These are phyloP conservation scores for Bombus sylvicola DNA, from an alignment of 1,140 invertebrate genomes.

Conservation along the genomic window DNA sequence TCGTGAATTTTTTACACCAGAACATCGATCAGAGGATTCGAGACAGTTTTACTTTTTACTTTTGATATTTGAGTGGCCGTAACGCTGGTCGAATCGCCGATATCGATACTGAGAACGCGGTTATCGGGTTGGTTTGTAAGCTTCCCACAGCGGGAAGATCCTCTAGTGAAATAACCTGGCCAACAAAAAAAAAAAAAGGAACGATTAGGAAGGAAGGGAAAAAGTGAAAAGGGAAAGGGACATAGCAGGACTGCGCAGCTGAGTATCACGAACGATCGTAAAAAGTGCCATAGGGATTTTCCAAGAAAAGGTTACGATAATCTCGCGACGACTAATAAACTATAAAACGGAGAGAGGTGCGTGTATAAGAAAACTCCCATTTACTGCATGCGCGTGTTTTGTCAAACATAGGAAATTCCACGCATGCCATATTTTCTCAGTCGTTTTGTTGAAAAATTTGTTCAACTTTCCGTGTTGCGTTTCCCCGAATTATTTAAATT, in stretches of 20 bases:
- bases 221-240: not conserved
- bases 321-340: slow-evolving; percentile 52
- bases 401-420: not conserved
- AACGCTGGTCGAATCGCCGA: not conserved
- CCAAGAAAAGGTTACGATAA: slow-evolving; percentile 47
- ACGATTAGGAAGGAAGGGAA: not conserved
- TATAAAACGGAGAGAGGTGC: slow-evolving; percentile 44
- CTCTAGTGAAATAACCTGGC: slow-evolving; percentile 15
- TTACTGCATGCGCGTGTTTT: slow-evolving; percentile 6
- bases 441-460: not conserved
- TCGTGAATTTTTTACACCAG: not conserved
- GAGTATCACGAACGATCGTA: slow-evolving; percentile 41
- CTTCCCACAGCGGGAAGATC: slow-evolving; percentile 3
- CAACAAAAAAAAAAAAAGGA: not conserved
- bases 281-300: slow-evolving; percentile 49
- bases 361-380: not conserved
- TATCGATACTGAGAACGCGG: slow-evolving; percentile 8
- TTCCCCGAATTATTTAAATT: not conserved
- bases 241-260: not conserved
- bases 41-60: slow-evolving; percentile 12
- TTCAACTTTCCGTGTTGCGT: not conserved
- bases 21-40: not conserved
- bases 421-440: not conserved
- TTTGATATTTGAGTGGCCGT: slow-evolving; percentile 21
- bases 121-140: slow-evolving; percentile 26